Conservation (phyloP, 2,113 vertebrate genomes). For the Podarcis muralis region DNA sequence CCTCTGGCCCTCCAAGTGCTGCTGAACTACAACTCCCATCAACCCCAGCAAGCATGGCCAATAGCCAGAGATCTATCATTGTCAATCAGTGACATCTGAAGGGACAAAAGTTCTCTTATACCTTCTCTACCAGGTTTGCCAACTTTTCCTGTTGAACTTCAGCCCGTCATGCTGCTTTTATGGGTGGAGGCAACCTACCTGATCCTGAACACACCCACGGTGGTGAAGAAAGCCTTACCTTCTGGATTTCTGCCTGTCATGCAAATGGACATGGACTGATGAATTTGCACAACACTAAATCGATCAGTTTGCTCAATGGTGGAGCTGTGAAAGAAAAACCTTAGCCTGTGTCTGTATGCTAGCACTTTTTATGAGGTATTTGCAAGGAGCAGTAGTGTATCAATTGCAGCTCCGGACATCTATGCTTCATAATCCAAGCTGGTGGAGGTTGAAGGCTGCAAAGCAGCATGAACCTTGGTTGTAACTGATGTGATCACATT, state of each 20-base stretch:
- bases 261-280: not conserved
- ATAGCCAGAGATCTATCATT: too few relatives aligned
- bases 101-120: not conserved
- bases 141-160: too few relatives aligned
- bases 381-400: not conserved
- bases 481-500: too few relatives aligned
- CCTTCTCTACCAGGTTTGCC: not conserved
- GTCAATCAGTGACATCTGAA: too few relatives aligned
- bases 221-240: not conserved
- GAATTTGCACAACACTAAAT: not conserved
- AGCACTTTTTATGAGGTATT: not conserved
- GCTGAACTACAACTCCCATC: too few relatives aligned
- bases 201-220: too few relatives aligned
- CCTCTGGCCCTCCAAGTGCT: too few relatives aligned
- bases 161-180: too few relatives aligned
- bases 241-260: not conserved
- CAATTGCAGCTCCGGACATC: not conserved
- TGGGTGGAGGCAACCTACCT: too few relatives aligned
- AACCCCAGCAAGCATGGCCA: too few relatives aligned
- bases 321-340: not conserved
- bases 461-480: not conserved
- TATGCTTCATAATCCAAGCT: not conserved
- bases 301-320: not conserved
- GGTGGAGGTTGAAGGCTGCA: not conserved
- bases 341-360: not conserved